Base-by-base conservation (phyloP, 2,888 invertebrate genomes). In the Flexamia atlantica region DNA sequence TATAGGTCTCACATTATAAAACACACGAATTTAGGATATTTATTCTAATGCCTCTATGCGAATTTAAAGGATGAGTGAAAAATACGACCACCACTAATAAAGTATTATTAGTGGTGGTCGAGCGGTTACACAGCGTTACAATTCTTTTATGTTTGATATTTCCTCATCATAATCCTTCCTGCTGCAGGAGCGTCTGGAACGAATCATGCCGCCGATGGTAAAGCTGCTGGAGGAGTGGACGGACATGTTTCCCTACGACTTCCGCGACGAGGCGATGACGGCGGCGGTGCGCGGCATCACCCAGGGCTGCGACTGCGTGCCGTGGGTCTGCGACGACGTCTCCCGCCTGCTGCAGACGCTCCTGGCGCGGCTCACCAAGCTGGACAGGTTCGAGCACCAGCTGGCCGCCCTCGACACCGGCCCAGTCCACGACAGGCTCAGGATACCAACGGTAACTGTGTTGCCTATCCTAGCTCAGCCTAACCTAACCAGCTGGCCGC, bases 211-310 rank as follows among this genome's bases (percentile, higher is more conserved):
- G 98, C 90, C 97, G 97, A 90, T 97, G 88, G 95, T 97, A 80
- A 95, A 95, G 86, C 91, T 97, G 83, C 91, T 97, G 68, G 94
- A 94, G 80, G 97, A 98, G 90, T 99, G 99, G 99, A 97, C 97
- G 70, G 96, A 97, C 89, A 96, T 96, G 89, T 98, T 98, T 91
- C 98, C 98, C 0, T 98, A 98, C 90, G 99, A 99, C 91, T 99
- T 98, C 91, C 95, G 97, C 89, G 98, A 98, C 91, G 98, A 98
- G 89, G 92, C 97, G 84, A 95, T 98, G 88, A 97, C 98, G 97
- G 95, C 96, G 86, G 95, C 97, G 88, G 95, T 98, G 85, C 94
- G 97, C 87, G 95, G 95, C 88, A 94, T 98, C 89, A 97, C 97
- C 68, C 96, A 97, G 90, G 95, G 96, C 91, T 96, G 94, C 89